Base-by-base conservation (phyloP, 1,140 invertebrate species). In the Psilanteris sp. region DNA sequence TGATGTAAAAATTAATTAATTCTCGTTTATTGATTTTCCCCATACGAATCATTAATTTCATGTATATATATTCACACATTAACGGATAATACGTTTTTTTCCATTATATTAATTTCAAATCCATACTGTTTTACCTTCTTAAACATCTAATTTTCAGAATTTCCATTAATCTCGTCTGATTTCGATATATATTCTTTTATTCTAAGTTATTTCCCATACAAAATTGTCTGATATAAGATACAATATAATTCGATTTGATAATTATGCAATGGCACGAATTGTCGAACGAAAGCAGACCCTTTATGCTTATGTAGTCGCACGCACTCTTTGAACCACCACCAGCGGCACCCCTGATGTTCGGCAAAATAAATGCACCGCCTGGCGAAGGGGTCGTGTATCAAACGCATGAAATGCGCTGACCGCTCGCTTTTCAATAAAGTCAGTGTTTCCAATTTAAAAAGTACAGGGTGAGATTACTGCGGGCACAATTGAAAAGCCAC, bases 251-350 rank as follows among this genome's bases (percentile, higher is more conserved):
- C 31, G 29, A 34, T 54, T 14, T 64, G 16, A 31, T 37, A 68
- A 78, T 80, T 78, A 80, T 76, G 50, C 66, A 37, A 32, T 32
- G 26, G 34, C 43, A 78, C 76, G 77, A 32, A 32, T 54, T 13
- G 15, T 48, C 10, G 24, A 48, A 8, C 7, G 15, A 46, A 61
- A 61, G 67, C 36, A 37, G 55, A 54, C 61, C 75, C 81, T 67
- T 71, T 71, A 54, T 10, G 22, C 29, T 54, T 44, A 57, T 57
- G 52, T 55, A 68, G 16, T 13, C 41, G 43, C 64, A 68, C 64
- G 64, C 64, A 68, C 57, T 68, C 64, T 26, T 68, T 54, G 77
- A 76, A 74, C 81, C 79, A 74, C 81, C 79, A 79, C 36, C 54
- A 62, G 62, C 29, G 59, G 52, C 79, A 78, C 73, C 81, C 77